phyloP scores from a whole-genome alignment of 2,113 vertebrate genomes.

The Rhinogobius similis region DNA sequence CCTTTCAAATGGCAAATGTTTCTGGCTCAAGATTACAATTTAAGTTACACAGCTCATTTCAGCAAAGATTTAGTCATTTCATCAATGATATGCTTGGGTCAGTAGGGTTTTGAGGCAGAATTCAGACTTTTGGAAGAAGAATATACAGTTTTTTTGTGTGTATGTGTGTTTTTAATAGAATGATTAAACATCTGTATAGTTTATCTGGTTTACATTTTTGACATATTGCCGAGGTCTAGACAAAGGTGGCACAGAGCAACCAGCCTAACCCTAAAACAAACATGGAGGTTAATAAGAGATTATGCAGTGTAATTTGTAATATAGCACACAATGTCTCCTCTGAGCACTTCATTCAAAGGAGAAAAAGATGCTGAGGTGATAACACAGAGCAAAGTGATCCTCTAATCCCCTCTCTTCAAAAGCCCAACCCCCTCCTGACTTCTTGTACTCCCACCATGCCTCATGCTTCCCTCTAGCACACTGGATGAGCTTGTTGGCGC shows the following conservation, averaged over 20 bases:
- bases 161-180: too few species aligned
- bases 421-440: conserved; percentile 45
- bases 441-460: conserved; percentile 33
- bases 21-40: conserved; percentile 38
- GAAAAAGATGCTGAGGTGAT: conserved; percentile 43
- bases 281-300: background rate
- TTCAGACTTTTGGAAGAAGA: too few species aligned
- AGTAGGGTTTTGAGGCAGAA: too few species aligned
- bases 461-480: conserved; percentile 28
- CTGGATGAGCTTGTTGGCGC: conserved; percentile 47
- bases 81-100: too few species aligned
- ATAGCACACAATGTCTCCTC: background rate
- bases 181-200: too few species aligned
- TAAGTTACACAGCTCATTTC: too few species aligned
- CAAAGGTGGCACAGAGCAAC: background rate
- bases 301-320: background rate
- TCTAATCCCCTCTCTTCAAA: conserved; percentile 59
- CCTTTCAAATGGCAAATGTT: conserved; percentile 20
- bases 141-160: too few species aligned
- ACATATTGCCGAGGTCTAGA: too few species aligned
- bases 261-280: background rate
- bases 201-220: too few species aligned
- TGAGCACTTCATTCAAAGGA: conserved; percentile 11
- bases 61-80: too few species aligned
- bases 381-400: conserved; percentile 40